These are phyloP conservation scores for Psilopsiagon aymara DNA, from an alignment of 2,113 vertebrate genomes.

Conservation along the genomic window DNA sequence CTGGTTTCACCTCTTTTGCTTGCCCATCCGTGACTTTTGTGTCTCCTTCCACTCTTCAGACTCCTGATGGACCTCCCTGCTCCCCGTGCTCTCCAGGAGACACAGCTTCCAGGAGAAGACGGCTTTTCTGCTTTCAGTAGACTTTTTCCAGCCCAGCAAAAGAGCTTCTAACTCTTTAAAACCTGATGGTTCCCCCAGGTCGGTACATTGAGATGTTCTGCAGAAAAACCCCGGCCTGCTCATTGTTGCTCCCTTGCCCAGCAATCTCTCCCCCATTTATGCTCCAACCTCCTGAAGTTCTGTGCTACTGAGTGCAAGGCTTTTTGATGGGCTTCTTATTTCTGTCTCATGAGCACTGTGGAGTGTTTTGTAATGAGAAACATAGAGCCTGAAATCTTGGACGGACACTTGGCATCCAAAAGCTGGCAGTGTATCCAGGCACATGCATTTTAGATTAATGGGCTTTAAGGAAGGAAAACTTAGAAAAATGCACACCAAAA, in stretches of 20 bases:
- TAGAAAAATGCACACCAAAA: background rate
- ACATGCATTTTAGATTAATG: background rate
- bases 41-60: background rate
- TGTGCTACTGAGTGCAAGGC: background rate
- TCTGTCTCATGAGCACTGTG: background rate
- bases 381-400: background rate
- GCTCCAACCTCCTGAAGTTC: background rate
- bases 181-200: background rate
- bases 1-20: conserved; percentile 1
- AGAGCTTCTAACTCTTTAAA: background rate
- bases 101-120: background rate
- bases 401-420: background rate
- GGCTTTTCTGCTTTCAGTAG: background rate
- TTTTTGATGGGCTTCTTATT: background rate
- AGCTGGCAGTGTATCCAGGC: background rate
- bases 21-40: background rate
- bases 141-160: background rate
- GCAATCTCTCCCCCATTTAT: background rate
- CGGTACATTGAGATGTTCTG: background rate
- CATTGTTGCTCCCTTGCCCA: background rate
- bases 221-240: background rate
- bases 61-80: background rate
- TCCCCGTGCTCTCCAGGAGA: background rate
- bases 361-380: background rate
- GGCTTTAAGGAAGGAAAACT: background rate